Conservation (phyloP, 2,888 invertebrate species). For the Papilio demoleus region DNA sequence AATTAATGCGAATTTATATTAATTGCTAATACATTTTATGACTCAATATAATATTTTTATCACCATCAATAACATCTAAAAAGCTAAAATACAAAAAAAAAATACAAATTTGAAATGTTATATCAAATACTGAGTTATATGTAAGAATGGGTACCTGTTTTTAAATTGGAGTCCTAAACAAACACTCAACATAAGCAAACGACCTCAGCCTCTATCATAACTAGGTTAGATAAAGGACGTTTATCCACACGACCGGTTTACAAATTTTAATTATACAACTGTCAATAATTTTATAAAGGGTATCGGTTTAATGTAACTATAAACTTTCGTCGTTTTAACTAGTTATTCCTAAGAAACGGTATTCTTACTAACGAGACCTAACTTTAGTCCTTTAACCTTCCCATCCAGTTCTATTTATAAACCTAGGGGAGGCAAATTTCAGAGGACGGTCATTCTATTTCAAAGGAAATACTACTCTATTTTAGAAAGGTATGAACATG, state of each 20-base stretch:
- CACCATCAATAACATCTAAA: background rate
- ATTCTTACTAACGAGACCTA: too few species aligned
- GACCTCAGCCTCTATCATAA: constrained; percentile 46
- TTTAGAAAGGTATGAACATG: too few species aligned
- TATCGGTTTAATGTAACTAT: background rate
- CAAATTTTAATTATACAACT: constrained; percentile 19
- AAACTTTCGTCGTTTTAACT: too few species aligned
- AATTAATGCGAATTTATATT: background rate
- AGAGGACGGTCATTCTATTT: too few species aligned
- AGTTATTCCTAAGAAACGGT: too few species aligned
- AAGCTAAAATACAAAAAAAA: background rate
- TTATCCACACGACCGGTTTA: constrained; percentile 51
- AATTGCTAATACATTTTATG: background rate
- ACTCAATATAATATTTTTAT: background rate
- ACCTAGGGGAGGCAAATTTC: too few species aligned
- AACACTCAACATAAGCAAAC: constrained; percentile 28
- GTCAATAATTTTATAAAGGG: constrained; percentile 30
- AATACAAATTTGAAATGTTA: background rate
- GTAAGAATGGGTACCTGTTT: background rate
- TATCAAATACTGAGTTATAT: background rate
- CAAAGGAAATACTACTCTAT: too few species aligned
- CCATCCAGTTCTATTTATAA: too few species aligned
- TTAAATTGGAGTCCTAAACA: constrained; percentile 2
- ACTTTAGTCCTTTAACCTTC: too few species aligned
- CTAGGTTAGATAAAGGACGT: constrained; percentile 62